phyloP scores from a whole-genome alignment of 2,797 vertebrate genomes.

The Manis pentadactyla region DNA sequence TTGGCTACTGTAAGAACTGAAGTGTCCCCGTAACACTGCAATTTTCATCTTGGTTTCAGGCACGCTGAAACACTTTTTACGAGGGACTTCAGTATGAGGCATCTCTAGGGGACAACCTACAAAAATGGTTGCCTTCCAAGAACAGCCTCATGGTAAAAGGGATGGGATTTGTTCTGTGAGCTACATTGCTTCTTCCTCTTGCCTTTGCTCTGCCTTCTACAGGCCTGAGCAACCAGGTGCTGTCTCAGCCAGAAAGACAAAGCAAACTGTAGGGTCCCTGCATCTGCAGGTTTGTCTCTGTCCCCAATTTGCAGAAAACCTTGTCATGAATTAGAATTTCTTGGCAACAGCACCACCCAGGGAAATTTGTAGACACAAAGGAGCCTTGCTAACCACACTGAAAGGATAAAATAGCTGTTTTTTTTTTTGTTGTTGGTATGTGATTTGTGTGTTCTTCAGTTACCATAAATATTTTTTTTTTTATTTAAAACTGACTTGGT shows the following conservation, averaged over 20 bases:
- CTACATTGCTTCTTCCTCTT: fast-evolving
- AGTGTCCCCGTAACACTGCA: slow-evolving; percentile 86
- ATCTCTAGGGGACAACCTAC: slow-evolving; percentile 83
- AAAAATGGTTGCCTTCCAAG: slow-evolving; percentile 87
- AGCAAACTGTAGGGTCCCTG: slow-evolving; percentile 63
- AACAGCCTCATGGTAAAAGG: slow-evolving; percentile 82
- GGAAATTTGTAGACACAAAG: slow-evolving; percentile 81
- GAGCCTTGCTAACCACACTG: slow-evolving; percentile 61
- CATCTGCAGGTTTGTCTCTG: slow-evolving; percentile 65
- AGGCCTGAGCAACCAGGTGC: slow-evolving; percentile 59
- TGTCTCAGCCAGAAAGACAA: slow-evolving; percentile 69
- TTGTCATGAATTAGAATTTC: slow-evolving; percentile 80
- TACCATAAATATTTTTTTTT: slow-evolving; percentile 46
- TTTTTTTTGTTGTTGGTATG: slow-evolving; percentile 37
- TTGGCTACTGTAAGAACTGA: slow-evolving; percentile 86
- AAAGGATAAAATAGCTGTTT: slow-evolving; percentile 76
- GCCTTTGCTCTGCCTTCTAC: slow-evolving; percentile 27
- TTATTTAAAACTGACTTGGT: slow-evolving; percentile 69
- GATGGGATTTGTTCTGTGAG: slow-evolving; percentile 65
- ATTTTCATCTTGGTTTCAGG: slow-evolving; percentile 86
- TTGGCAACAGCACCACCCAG: slow-evolving; percentile 70
- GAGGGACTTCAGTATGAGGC: slow-evolving; percentile 85
- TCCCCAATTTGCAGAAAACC: slow-evolving; percentile 77
- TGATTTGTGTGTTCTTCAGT: slow-evolving; percentile 76
- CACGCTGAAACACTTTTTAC: slow-evolving; percentile 85